Conservation (phyloP, 2,113 vertebrate genomes). For the Hucho hucho region DNA sequence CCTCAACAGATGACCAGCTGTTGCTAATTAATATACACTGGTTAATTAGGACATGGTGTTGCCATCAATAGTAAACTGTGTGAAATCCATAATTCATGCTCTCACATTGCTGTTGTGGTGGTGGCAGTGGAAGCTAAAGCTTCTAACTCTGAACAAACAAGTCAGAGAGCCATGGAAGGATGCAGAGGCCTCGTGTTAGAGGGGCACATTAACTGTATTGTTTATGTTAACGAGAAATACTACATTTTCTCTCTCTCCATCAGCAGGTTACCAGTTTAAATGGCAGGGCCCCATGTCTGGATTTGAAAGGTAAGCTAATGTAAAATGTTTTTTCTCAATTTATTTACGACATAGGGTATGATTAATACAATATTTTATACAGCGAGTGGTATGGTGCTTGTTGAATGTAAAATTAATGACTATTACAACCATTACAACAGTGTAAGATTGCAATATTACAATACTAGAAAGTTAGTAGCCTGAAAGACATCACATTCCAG, state of each 20-base stretch:
- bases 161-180: slow-evolving; percentile 31
- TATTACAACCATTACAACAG: too few relatives aligned
- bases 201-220: background rate
- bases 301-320: slow-evolving; percentile 71
- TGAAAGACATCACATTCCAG: too few relatives aligned
- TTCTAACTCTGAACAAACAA: slow-evolving; percentile 39
- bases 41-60: slow-evolving; percentile 70
- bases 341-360: too few relatives aligned
- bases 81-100: slow-evolving; percentile 73
- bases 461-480: too few relatives aligned
- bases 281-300: slow-evolving; percentile 67
- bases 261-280: slow-evolving; percentile 65
- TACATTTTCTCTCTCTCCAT: slow-evolving; percentile 28
- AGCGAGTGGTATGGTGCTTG: background rate
- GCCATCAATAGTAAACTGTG: slow-evolving; percentile 66
- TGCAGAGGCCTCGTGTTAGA: slow-evolving; percentile 14
- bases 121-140: slow-evolving; percentile 35
- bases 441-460: too few relatives aligned
- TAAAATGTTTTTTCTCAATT: background rate
- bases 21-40: slow-evolving; percentile 75
- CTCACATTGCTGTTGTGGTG: slow-evolving; percentile 37
- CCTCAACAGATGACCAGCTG: slow-evolving; percentile 75
- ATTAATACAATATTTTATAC: too few relatives aligned
- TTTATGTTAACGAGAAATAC: background rate
- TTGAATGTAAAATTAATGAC: background rate